Conservation (phyloP, 2,113 vertebrate genomes). For the Galemys pyrenaicus region DNA sequence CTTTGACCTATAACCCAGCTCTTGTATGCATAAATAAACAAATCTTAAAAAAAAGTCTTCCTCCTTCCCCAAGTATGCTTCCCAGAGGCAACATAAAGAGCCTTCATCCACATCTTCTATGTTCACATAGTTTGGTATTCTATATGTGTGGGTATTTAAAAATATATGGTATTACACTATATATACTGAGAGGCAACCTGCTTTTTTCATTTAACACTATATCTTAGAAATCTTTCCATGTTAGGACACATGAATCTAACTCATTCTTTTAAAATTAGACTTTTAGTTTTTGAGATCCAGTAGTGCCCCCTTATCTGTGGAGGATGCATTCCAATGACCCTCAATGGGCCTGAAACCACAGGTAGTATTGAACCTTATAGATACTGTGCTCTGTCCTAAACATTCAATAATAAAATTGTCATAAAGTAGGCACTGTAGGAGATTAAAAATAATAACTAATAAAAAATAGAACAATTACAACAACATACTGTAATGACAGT, state of each 20-base stretch:
- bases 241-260: background rate
- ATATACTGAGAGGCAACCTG: background rate
- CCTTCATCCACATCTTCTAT: background rate
- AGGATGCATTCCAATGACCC: background rate
- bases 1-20: no score
- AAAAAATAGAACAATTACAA: background rate
- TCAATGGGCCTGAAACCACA: background rate
- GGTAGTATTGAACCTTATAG: background rate
- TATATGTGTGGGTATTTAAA: constrained; percentile 13
- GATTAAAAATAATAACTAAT: background rate
- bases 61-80: background rate
- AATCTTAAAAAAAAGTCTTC: no score
- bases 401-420: background rate
- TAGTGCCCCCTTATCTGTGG: background rate
- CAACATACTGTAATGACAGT: background rate
- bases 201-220: constrained; percentile 44
- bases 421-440: background rate
- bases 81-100: background rate
- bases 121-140: background rate
- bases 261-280: background rate
- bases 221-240: constrained; percentile 19
- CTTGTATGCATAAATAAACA: no score
- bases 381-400: background rate
- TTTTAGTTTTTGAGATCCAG: constrained; percentile 12
- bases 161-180: background rate